A percentile compares a stretch with the other conserved stretches of the same genome.
Conservation (phyloP, 2,888 invertebrate species). For the Leptopilina myrica region DNA sequence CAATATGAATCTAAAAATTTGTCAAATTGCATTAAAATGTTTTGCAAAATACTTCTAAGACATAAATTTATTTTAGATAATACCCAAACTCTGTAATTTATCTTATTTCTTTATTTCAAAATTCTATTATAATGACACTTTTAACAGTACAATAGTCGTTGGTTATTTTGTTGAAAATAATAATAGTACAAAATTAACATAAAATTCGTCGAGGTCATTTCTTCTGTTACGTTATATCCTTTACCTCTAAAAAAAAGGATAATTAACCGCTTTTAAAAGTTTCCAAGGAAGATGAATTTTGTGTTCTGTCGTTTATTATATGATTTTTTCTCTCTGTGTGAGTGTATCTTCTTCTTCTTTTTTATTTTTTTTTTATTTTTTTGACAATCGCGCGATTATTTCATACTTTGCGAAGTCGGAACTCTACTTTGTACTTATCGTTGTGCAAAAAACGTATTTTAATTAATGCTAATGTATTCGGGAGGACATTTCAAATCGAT, state of each 20-base stretch:
- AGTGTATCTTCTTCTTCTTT: background rate
- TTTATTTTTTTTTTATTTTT: background rate
- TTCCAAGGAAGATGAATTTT: background rate
- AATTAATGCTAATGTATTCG: conserved; percentile 69
- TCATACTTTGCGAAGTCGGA: conserved; percentile 24
- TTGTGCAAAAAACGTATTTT: conserved; percentile 55
- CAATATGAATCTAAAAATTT: no score
- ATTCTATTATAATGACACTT: no score
- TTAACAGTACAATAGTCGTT: no score
- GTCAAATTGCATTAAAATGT: no score
- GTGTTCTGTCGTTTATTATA: conserved; percentile 8
- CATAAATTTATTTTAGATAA: no score
- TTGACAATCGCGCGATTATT: background rate
- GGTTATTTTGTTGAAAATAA: no score
- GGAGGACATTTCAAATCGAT: conserved; percentile 42
- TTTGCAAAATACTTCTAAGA: no score
- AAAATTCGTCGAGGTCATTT: background rate
- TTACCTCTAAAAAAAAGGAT: background rate
- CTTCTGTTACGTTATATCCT: background rate
- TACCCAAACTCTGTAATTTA: no score
- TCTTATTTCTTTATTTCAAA: no score
- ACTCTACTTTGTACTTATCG: conserved; percentile 20
- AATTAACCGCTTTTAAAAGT: conserved; percentile 21
- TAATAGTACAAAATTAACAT: background rate
- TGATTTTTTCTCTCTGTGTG: background rate